phyloP scores from a whole-genome alignment of 1,140 invertebrate genomes.

The Harpegnathos saltator region DNA sequence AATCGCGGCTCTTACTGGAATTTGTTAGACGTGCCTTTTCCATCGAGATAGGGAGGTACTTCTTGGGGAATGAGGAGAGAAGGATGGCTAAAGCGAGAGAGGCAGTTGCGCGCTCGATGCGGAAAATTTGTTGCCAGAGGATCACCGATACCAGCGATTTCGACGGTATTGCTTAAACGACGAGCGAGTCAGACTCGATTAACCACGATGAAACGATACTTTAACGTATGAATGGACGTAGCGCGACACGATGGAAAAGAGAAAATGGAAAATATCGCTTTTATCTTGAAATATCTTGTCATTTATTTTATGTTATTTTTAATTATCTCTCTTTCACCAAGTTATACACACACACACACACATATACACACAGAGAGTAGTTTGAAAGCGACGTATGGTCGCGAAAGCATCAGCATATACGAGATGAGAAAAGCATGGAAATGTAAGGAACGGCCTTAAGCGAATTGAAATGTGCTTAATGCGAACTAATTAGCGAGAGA shows the following conservation, averaged over 20 bases:
- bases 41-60: conserved; percentile 10
- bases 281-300: no score
- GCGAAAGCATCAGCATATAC: no score
- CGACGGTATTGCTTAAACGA: background rate
- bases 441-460: background rate
- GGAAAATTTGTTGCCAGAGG: conserved; percentile 28
- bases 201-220: no score
- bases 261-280: no score
- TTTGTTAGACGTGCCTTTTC: conserved; percentile 36
- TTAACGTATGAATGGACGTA: no score
- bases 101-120: background rate
- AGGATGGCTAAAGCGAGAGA: background rate
- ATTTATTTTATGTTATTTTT: no score
- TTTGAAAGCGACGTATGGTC: no score
- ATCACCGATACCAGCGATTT: conserved; percentile 20
- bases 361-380: no score
- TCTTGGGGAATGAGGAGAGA: background rate
- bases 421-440: no score
- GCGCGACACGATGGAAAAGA: no score
- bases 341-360: no score
- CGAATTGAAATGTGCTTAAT: background rate
- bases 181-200: conserved; percentile 1
- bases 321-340: no score
- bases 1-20: conserved; percentile 46
- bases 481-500: background rate